Evolutionary conservation across 2,113 vertebrate species (phyloP), one percentile per base, ranked within the genome.

Genomic region (Pagrus major): DNA sequence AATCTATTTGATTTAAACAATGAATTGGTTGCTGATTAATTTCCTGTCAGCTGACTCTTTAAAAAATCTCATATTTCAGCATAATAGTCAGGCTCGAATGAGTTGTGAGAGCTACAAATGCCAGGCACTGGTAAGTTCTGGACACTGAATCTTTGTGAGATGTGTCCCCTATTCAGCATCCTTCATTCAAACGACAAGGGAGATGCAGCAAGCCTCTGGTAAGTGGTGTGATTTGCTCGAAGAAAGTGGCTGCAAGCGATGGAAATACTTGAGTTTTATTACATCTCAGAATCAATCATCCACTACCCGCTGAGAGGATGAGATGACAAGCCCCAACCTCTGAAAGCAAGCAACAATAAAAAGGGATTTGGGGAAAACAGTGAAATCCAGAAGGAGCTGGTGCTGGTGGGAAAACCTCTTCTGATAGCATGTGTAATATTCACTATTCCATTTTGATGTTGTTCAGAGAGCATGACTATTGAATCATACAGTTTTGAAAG

Each of bases 141-240:
- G 9, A 6, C 14, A 10, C 8, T 46, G 21, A 71, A 51, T 51
- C 49, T 33, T 42, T 69, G 51, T 8, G 42, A 69, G 10, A 18
- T 16, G 27, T 27, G 29, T 21, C 31, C 23, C 6, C 2, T 31
- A 9, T 56, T 64, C 25, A 31, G 29, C 23, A 21, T 76, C 27
- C 21, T 11, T 71, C 33, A 46, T 29, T 18, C 52, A 67, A 47
- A 39, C 16, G 31, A 67, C 41, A n/a, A 47, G 27, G n/a, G 37
- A 35, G 52, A 47, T 11, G 29, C 23, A 33, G 31, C 16, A 41
- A 29, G 41, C 31, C 18, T 18, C 14, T 41, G 35, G 23, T 39
- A 78, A 78, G 20, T 33, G 25, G 9, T 64, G 29, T 1, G 6
- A 70, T 70, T 70, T 70, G 66, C 46, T 35, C 52, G 44, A 25